Evolutionary conservation across 2,888 invertebrate genomes (phyloP).

Genomic region (Chalcis sispes): DNA sequence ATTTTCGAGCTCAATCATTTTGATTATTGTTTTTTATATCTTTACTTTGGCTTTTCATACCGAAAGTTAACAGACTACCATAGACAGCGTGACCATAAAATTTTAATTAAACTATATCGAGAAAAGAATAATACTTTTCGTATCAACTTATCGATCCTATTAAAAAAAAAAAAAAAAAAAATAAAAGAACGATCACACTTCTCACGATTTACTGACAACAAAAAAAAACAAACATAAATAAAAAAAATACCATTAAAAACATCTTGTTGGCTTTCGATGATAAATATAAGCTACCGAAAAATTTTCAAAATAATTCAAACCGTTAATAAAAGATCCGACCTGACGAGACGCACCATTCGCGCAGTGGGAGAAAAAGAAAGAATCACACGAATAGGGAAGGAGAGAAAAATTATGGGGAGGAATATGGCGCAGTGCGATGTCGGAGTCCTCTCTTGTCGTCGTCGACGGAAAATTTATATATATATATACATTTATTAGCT

Average conservation of each 20-base stretch:
- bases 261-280: neutral
- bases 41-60: no score
- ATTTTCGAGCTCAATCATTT: no score
- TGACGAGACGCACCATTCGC: neutral
- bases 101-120: no score
- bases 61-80: no score
- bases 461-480: slow-evolving; percentile 33
- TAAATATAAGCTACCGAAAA: neutral
- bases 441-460: slow-evolving; percentile 19
- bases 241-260: neutral
- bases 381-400: slow-evolving; percentile 23
- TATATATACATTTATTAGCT: slow-evolving; percentile 38
- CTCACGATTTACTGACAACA: no score
- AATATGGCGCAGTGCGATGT: slow-evolving; percentile 27
- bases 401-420: slow-evolving; percentile 33
- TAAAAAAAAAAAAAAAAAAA: no score
- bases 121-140: no score
- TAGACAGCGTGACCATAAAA: no score
- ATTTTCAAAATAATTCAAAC: slow-evolving; percentile 23
- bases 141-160: no score
- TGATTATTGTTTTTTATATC: no score
- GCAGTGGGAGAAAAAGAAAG: slow-evolving; percentile 14
- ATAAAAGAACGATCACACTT: no score
- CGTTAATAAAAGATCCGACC: slow-evolving; percentile 9
- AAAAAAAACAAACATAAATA: neutral